Evolutionary conservation across 2,888 invertebrate genomes (phyloP), one percentile per base, ranked within the genome.

Genomic region (Sarcophaga subvicina): DNA sequence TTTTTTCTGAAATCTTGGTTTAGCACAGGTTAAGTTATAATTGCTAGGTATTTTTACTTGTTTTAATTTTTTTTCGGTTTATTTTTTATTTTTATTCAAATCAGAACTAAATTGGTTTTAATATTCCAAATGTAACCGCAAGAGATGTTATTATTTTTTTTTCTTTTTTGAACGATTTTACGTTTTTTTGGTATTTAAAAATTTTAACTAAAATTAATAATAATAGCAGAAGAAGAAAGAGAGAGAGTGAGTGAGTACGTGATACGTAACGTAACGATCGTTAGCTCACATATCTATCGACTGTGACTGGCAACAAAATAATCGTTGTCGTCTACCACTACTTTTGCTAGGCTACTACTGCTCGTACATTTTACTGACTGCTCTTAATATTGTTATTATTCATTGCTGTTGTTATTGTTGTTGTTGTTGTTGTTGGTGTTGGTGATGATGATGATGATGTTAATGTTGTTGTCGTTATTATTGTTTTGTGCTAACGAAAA

Each of bases 221-320:
- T 54, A 14, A 54, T 54, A 54, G 54, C 17, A 54, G 2, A 54
- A 54, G 17, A 37, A 37, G 37, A 37, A 37, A 81, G 73, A 87
- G 84, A 84, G 82, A 27, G 81, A 14, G 11, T 17, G 54, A 14
- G 54, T 54, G 54, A 54, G 54, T 54, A 54, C 12, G 54, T 54
- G 84, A 79, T 87, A 87, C 85, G 85, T 84, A 84, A 82, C 87
- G 87, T 87, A 87, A 89, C 89, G 88, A 89, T 89, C 88, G 88
- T 89, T 89, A 89, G 89, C 89, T 88, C 89, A 86, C 87, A 89
- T 88, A 88, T 88, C 88, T 88, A 88, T 88, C 80, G 88, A 86
- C 87, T 87, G 87, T 84, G 87, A 87, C 87, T 87, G 84, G 75
- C 86, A 85, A 88, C 88, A 85, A 88, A 88, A 88, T 88, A 80